Percentiles rank a stretch among this genome's conserved stretches.
phyloP scores from a whole-genome alignment of 1,140 invertebrate species.

The Cotesia typhae region DNA sequence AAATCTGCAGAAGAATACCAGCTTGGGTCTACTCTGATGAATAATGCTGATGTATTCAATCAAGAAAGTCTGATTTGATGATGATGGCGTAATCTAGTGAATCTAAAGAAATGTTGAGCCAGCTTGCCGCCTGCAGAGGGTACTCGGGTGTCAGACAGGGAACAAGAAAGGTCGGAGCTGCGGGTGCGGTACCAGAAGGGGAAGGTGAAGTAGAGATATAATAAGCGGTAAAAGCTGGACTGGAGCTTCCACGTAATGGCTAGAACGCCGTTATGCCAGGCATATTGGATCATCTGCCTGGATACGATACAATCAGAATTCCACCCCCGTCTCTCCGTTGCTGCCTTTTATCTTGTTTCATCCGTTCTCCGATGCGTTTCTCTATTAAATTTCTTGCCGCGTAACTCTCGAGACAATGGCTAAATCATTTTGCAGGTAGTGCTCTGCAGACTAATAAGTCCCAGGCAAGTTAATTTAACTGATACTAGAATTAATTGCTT shows the following conservation, averaged over 20 bases:
- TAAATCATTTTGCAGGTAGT: slow-evolving; percentile 9
- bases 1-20: neutral
- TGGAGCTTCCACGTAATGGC: slow-evolving; percentile 34
- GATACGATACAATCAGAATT: slow-evolving; percentile 59
- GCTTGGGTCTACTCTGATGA: neutral
- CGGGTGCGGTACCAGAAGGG: neutral
- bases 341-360: neutral
- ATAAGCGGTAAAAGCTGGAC: slow-evolving; percentile 20
- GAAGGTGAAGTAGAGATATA: slow-evolving; percentile 12
- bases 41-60: slow-evolving; percentile 53
- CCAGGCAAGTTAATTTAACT: too few relatives aligned
- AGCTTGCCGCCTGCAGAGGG: neutral
- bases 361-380: neutral
- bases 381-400: slow-evolving; percentile 26
- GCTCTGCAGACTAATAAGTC: neutral
- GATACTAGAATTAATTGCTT: too few relatives aligned
- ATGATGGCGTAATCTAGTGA: slow-evolving; percentile 44
- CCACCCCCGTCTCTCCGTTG: slow-evolving; percentile 26
- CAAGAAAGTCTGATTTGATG: slow-evolving; percentile 45
- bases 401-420: slow-evolving; percentile 12
- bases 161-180: neutral
- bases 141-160: slow-evolving; percentile 1
- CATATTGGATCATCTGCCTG: slow-evolving; percentile 56
- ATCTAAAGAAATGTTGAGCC: slow-evolving; percentile 48
- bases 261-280: slow-evolving; percentile 45